phyloP scores from a whole-genome alignment of 2,113 vertebrate genomes.

The Syngnathus floridae region DNA sequence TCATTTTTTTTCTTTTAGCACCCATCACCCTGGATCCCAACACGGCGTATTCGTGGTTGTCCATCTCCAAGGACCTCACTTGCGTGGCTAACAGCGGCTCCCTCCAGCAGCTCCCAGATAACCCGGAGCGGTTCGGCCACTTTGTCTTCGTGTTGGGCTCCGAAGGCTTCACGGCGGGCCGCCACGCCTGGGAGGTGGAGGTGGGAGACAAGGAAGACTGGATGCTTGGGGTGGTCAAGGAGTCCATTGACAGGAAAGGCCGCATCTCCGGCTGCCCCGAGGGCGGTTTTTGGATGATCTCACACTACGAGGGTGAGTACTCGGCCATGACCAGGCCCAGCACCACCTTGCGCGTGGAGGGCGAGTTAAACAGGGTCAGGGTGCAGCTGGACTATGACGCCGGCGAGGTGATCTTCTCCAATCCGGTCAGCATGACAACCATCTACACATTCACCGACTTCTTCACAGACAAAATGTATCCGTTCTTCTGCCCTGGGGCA shows the following conservation, averaged over 20 bases:
- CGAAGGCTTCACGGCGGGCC: conserved; percentile 65
- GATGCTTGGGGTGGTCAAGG: conserved; percentile 72
- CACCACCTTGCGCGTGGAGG: conserved; percentile 40
- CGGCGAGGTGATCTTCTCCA: conserved; percentile 68
- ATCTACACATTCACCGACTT: conserved; percentile 66
- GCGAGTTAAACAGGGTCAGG: conserved; percentile 55
- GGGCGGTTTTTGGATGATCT: conserved; percentile 74
- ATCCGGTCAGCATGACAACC: conserved; percentile 58
- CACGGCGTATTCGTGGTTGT: conserved; percentile 71
- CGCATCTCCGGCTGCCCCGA: conserved; percentile 67
- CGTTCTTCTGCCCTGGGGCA: conserved; percentile 74
- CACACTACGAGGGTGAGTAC: conserved; percentile 64
- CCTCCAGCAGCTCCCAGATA: conserved; percentile 63
- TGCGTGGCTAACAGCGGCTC: conserved; percentile 63
- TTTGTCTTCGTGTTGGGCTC: conserved; percentile 73
- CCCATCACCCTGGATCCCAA: conserved; percentile 74
- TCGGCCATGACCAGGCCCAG: conserved; percentile 70
- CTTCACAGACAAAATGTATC: conserved; percentile 72
- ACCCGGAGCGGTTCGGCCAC: conserved; percentile 71
- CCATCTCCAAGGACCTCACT: conserved; percentile 63
- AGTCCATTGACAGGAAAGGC: conserved; percentile 69
- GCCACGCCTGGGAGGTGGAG: conserved; percentile 74
- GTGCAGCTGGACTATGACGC: conserved; percentile 69
- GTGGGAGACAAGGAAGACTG: conserved; percentile 70
- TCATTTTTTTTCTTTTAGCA: conserved; percentile 40